Percentiles rank a stretch among this genome's conserved stretches.
These are phyloP conservation scores for Lacanobia wlatinum DNA, from an alignment of 2,888 invertebrate species.

Conservation along the genomic window DNA sequence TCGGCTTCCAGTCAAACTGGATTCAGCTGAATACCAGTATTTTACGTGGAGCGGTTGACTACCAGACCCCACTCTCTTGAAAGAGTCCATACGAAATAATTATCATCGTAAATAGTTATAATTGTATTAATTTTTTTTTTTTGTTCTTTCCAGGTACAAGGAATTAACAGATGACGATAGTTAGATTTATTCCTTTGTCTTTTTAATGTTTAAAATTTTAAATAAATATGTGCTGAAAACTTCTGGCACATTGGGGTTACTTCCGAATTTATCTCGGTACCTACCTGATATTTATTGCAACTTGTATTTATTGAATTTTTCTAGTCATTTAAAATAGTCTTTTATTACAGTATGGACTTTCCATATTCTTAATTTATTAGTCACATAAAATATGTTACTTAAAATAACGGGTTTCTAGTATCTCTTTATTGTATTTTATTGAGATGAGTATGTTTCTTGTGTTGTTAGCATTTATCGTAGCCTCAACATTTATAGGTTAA, in stretches of 20 bases:
- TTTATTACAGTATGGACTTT: neutral
- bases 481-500: neutral
- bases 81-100: neutral
- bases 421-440: neutral
- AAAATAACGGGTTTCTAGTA: neutral
- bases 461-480: neutral
- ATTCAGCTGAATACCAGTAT: no score
- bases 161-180: neutral
- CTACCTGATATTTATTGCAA: neutral
- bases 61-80: no score
- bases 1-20: no score
- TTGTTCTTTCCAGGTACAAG: conserved; percentile 2
- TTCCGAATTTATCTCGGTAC: neutral
- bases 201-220: neutral
- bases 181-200: neutral
- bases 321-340: conserved; percentile 5
- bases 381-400: neutral
- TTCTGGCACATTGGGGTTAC: neutral
- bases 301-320: neutral
- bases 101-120: no score
- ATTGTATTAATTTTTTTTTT: neutral
- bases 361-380: neutral
- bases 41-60: no score
- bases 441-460: neutral
- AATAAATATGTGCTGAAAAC: neutral